phyloP scores from a whole-genome alignment of 1,140 invertebrate species.

The Drosophila ohnishii region DNA sequence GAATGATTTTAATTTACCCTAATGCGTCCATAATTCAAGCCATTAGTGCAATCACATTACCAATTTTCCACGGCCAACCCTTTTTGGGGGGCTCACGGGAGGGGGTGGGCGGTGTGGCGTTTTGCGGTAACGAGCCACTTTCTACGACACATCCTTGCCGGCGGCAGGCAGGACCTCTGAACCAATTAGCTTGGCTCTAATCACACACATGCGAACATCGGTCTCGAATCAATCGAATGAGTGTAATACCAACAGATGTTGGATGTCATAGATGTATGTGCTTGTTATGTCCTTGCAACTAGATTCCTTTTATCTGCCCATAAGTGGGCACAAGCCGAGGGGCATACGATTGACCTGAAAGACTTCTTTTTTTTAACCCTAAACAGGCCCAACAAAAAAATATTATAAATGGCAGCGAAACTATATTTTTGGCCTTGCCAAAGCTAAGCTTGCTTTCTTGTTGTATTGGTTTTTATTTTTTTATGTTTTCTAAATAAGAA shows the following conservation, averaged over 20 bases:
- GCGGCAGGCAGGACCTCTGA: slow-evolving; percentile 22
- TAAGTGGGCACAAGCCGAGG: too few relatives aligned
- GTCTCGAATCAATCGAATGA: slow-evolving; percentile 34
- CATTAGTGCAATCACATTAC: slow-evolving; percentile 82
- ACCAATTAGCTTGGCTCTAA: slow-evolving; percentile 38
- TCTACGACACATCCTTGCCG: slow-evolving; percentile 11
- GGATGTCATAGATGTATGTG: neutral
- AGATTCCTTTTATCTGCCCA: neutral
- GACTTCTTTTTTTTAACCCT: neutral
- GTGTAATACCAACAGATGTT: slow-evolving; percentile 39
- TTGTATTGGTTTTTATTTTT: too few relatives aligned
- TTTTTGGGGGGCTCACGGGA: slow-evolving; percentile 26
- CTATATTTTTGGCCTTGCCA: too few relatives aligned
- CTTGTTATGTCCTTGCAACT: neutral
- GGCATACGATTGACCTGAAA: neutral
- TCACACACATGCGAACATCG: slow-evolving; percentile 32
- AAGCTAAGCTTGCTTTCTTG: too few relatives aligned
- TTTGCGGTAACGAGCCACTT: slow-evolving; percentile 27
- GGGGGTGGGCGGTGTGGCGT: slow-evolving; percentile 14
- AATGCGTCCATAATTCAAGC: slow-evolving; percentile 82
- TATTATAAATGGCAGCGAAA: too few relatives aligned
- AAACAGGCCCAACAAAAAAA: too few relatives aligned
- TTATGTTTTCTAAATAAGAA: too few relatives aligned
- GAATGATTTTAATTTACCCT: slow-evolving; percentile 82
- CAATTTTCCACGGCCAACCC: slow-evolving; percentile 69